Conservation (phyloP, 2,888 invertebrate genomes). For the Andrena haemorrhoa region DNA sequence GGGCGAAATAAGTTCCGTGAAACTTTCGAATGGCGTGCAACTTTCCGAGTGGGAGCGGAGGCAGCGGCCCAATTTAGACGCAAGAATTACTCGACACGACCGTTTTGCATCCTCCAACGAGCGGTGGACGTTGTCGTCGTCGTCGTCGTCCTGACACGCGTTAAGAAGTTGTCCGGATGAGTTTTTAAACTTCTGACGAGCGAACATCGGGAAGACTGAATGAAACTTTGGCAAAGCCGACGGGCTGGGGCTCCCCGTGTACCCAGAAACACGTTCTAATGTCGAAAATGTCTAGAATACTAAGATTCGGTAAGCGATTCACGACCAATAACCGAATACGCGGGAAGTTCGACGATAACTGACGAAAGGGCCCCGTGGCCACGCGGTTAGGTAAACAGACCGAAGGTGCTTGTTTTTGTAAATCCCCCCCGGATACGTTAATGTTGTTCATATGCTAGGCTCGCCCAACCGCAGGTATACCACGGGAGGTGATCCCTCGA, state of each 20-base stretch:
- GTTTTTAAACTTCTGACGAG: constrained; percentile 50
- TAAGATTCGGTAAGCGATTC: constrained; percentile 64
- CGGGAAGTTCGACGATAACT: constrained; percentile 70
- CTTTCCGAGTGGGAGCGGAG: constrained; percentile 4
- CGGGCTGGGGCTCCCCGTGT: too few relatives aligned
- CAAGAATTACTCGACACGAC: constrained; percentile 6
- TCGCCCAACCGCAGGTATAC: too few relatives aligned
- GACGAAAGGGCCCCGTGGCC: constrained; percentile 55
- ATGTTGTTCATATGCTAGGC: neutral
- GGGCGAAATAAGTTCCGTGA: constrained; percentile 19
- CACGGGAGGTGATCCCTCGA: too few relatives aligned
- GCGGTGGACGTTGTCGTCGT: constrained; percentile 12
- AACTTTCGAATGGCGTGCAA: constrained; percentile 30
- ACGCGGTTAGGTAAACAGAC: neutral
- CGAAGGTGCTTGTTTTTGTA: neutral
- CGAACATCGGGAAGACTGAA: constrained; percentile 36
- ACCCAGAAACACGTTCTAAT: constrained; percentile 48
- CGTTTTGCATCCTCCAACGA: constrained; percentile 23
- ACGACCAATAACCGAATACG: constrained; percentile 76
- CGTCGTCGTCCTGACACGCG: constrained; percentile 45
- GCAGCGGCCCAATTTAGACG: constrained; percentile 24
- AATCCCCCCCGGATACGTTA: neutral
- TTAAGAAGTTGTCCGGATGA: constrained; percentile 49
- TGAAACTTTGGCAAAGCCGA: constrained; percentile 52
- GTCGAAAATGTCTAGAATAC: constrained; percentile 67